Evolutionary conservation across 2,888 invertebrate genomes (phyloP).

Genomic region (Opisthograptis luteolata): DNA sequence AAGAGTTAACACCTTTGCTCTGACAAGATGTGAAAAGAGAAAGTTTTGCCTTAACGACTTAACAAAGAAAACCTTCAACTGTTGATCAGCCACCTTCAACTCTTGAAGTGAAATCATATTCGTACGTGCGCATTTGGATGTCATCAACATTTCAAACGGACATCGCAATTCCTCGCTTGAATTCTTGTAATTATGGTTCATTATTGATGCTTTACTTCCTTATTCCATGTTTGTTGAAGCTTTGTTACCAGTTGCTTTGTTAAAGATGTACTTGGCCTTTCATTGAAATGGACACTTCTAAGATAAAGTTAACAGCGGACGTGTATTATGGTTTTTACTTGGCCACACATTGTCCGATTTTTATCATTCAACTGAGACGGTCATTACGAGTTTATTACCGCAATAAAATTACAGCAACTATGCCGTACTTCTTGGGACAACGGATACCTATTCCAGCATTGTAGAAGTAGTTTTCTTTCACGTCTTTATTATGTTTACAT

Average conservation of each 20-base stretch:
- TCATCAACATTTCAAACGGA: slow-evolving; percentile 1
- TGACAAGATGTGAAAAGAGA: slow-evolving; percentile 31
- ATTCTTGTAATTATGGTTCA: slow-evolving; percentile 16
- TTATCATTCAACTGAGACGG: slow-evolving; percentile 18
- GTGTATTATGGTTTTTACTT: slow-evolving; percentile 5
- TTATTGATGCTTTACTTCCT: slow-evolving; percentile 16
- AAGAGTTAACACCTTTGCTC: slow-evolving; percentile 23
- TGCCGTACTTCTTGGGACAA: slow-evolving; percentile 8
- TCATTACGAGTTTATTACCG: slow-evolving; percentile 16
- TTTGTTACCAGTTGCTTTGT: slow-evolving; percentile 21
- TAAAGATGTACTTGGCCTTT: slow-evolving; percentile 9
- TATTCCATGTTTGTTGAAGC: slow-evolving; percentile 16
- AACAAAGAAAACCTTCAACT: slow-evolving; percentile 28
- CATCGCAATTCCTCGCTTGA: slow-evolving; percentile 1
- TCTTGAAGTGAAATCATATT: slow-evolving; percentile 29
- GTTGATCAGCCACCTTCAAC: slow-evolving; percentile 11
- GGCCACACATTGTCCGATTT: slow-evolving; percentile 22
- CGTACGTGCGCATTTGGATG: slow-evolving; percentile 7
- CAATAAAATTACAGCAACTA: slow-evolving; percentile 12
- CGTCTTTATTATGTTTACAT: no score
- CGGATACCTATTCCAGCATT: not conserved
- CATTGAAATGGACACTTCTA: slow-evolving; percentile 10
- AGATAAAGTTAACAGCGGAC: slow-evolving; percentile 13
- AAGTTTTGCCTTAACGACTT: slow-evolving; percentile 22
- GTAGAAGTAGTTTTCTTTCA: not conserved